These are phyloP conservation scores for Morone saxatilis DNA, from an alignment of 2,113 vertebrate genomes.

Conservation along the genomic window DNA sequence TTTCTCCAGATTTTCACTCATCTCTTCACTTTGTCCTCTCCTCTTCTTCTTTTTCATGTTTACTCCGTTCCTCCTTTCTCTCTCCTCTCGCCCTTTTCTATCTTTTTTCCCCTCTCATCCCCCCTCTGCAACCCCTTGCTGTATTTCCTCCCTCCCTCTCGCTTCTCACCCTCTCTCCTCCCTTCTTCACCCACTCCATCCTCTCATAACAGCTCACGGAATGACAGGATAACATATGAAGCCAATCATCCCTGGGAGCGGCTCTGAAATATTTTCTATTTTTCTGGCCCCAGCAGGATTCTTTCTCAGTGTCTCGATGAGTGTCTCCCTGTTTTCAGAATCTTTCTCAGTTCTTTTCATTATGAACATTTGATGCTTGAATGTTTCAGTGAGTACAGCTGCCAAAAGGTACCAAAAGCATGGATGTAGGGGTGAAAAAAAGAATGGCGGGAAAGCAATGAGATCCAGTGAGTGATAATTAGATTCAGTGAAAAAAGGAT, in stretches of 20 bases:
- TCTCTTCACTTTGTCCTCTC: background rate
- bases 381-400: background rate
- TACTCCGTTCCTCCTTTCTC: background rate
- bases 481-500: background rate
- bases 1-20: background rate
- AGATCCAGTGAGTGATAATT: background rate
- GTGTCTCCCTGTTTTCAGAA: constrained; percentile 18
- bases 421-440: background rate
- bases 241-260: constrained; percentile 72
- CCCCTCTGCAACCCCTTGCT: constrained; percentile 3
- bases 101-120: background rate
- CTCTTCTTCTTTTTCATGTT: background rate
- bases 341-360: background rate
- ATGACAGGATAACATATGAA: constrained; percentile 76
- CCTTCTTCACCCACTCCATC: constrained; percentile 58
- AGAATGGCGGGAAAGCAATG: background rate
- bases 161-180: constrained; percentile 22
- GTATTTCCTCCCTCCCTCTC: constrained; percentile 26
- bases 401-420: background rate
- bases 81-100: no score
- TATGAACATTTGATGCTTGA: constrained; percentile 9
- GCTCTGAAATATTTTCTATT: constrained; percentile 59
- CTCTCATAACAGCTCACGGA: constrained; percentile 47
- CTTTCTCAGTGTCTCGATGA: background rate
- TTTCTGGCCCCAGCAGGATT: constrained; percentile 46